Evolutionary conservation across 1,140 invertebrate genomes (phyloP), one percentile per base, ranked within the genome.

Genomic region (Ditylenchus dipsaci): DNA sequence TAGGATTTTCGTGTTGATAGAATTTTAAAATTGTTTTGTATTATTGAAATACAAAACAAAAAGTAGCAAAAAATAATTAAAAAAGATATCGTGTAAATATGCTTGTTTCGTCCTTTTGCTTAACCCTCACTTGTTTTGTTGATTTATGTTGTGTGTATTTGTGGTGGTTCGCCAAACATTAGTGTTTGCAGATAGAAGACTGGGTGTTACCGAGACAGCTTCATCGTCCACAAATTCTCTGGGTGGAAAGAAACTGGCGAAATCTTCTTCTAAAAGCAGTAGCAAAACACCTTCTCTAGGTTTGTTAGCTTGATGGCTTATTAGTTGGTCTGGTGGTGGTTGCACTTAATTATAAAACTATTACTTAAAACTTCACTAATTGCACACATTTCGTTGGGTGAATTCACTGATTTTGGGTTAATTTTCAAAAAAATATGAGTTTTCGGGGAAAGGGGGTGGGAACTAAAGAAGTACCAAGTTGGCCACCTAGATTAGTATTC

Each of bases 231-330:
- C 49, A 3, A 3, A 53, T 53, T 53, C 49, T 17, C 15, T 53
- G n/a, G 59, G 42, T 9, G 19, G 53, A n/a, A 17, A 11, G 1
- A 23, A 19, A 15, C n/a, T n/a, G n/a, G n/a, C n/a, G n/a, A n/a
- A n/a, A n/a, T n/a, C n/a, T n/a, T n/a, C n/a, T n/a, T n/a, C n/a
- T n/a, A n/a, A n/a, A n/a, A n/a, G n/a, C n/a, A 53, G 49, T 7
- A 53, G 49, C 49, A 53, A 53, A 15, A 21, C 49, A 53, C 49
- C 49, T 53, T 53, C 49, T 7, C 49, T 53, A 53, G 49, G 49
- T 53, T 53, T 8, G n/a, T 53, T 45, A n/a, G n/a, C n/a, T n/a
- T n/a, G n/a, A n/a, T n/a, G n/a, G n/a, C n/a, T n/a, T 38, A 38
- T 38, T 38, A 11, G 3, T 38, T 38, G 33, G 33, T 11, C 11